phyloP scores from a whole-genome alignment of 2,888 invertebrate genomes.

The Emmelina monodactyla region DNA sequence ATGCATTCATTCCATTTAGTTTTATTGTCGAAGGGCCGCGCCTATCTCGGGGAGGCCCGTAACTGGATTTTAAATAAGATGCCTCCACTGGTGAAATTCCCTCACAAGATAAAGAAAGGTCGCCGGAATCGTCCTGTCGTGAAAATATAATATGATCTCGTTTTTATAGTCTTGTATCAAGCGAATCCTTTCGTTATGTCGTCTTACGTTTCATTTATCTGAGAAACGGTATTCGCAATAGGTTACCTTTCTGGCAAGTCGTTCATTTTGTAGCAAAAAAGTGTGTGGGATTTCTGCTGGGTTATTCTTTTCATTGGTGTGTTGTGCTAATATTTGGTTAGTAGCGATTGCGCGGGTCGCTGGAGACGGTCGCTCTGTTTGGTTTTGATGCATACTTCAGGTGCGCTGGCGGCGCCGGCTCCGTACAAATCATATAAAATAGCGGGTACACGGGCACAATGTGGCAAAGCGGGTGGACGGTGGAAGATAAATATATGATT shows the following conservation, averaged over 20 bases:
- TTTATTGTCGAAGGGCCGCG: constrained; percentile 62
- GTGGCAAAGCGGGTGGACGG: no score
- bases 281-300: not conserved
- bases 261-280: constrained; percentile 12
- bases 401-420: not conserved
- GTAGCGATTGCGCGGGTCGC: constrained; percentile 51
- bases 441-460: no score
- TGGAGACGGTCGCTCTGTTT: constrained; percentile 45
- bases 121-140: constrained; percentile 47
- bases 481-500: no score
- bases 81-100: constrained; percentile 55
- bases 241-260: constrained; percentile 7
- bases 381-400: constrained; percentile 62
- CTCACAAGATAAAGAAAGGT: constrained; percentile 62
- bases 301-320: constrained; percentile 22
- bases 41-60: constrained; percentile 55
- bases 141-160: constrained; percentile 45
- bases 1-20: constrained; percentile 65
- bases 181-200: constrained; percentile 25
- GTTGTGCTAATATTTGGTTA: constrained; percentile 56
- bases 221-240: constrained; percentile 9
- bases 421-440: no score
- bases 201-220: constrained; percentile 1
- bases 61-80: constrained; percentile 67
- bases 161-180: constrained; percentile 41